Conservation (phyloP, 2,113 vertebrate genomes). For the Triplophysa rosa region DNA sequence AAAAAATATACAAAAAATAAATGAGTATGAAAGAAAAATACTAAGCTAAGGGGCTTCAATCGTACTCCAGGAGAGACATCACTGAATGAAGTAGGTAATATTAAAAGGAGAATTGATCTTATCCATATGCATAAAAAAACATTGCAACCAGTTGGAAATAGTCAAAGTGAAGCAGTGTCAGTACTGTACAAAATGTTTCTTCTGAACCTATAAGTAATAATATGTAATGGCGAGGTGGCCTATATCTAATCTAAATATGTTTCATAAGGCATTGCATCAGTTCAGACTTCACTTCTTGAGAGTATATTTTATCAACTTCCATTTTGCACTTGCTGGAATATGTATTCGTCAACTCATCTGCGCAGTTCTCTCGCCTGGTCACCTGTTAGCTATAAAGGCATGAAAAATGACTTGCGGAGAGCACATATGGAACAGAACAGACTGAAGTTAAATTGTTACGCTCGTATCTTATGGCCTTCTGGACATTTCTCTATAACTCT, state of each 20-base stretch:
- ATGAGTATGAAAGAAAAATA: no score
- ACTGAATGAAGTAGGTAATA: not conserved
- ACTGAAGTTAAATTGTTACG: not conserved
- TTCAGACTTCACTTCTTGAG: not conserved
- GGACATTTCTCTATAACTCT: not conserved
- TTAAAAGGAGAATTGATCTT: not conserved
- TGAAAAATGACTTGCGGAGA: not conserved
- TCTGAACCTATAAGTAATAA: not conserved
- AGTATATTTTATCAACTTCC: not conserved
- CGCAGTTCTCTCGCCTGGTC: not conserved
- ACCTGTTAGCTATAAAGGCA: not conserved
- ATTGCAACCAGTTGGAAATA: not conserved
- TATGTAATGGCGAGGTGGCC: not conserved
- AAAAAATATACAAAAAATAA: no score
- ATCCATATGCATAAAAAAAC: not conserved
- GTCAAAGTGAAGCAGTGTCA: not conserved
- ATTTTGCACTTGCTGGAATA: not conserved
- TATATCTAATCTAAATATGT: conserved; percentile 54
- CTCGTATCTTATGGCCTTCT: not conserved
- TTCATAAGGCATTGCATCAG: not conserved
- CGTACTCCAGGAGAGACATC: no score
- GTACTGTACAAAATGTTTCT: no score
- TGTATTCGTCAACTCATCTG: not conserved
- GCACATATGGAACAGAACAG: not conserved
- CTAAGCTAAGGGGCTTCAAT: no score